Conservation (phyloP, 2,888 invertebrate genomes). For the Rhagonycha lutea region DNA sequence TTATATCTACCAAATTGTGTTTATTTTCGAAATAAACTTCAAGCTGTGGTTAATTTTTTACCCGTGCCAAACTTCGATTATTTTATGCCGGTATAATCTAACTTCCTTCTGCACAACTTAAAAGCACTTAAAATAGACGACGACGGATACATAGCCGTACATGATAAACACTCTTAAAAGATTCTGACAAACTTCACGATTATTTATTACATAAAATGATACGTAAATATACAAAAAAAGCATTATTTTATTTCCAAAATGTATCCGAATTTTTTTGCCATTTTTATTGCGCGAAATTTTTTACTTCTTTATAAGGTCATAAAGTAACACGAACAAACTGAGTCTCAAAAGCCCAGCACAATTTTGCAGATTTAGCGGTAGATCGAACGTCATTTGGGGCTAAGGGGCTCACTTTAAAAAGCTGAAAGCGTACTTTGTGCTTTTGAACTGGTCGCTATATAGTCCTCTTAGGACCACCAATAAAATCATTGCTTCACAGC, state of each 20-base stretch:
- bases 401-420: constrained; percentile 56
- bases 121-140: constrained; percentile 22
- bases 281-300: constrained; percentile 6
- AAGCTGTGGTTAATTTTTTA: neutral
- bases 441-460: constrained; percentile 48
- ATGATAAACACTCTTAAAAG: constrained; percentile 12
- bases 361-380: constrained; percentile 53
- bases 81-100: neutral
- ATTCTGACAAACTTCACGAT: constrained; percentile 9
- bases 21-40: neutral
- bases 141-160: constrained; percentile 5
- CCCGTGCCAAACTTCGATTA: neutral
- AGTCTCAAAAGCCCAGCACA: constrained; percentile 49
- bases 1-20: neutral
- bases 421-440: constrained; percentile 57
- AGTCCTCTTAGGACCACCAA: constrained; percentile 48
- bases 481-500: constrained; percentile 52
- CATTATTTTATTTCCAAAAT: neutral
- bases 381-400: constrained; percentile 56
- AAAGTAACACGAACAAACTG: constrained; percentile 30
- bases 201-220: neutral
- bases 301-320: constrained; percentile 27
- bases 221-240: neutral
- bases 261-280: neutral
- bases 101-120: neutral